Evolutionary conservation across 2,113 vertebrate genomes (phyloP).

Genomic region (Thamnaconus septentrionalis): DNA sequence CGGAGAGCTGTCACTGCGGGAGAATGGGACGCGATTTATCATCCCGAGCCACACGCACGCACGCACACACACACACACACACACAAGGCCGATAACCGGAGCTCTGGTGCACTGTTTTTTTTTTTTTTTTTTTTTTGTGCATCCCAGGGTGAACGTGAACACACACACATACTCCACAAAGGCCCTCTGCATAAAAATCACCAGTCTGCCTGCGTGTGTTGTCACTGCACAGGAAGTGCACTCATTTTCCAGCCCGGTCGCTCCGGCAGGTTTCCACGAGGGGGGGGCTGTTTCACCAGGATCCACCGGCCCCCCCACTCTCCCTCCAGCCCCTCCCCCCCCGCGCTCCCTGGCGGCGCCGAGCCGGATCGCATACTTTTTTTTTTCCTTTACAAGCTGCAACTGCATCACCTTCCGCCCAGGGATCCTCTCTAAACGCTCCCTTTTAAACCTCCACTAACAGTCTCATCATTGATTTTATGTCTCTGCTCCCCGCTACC

Average conservation of each 20-base stretch:
- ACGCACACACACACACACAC: too few relatives aligned
- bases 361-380: slow-evolving; percentile 70
- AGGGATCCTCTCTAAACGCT: slow-evolving; percentile 75
- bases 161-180: slow-evolving; percentile 31
- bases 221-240: slow-evolving; percentile 14
- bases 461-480: slow-evolving; percentile 81
- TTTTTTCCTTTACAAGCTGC: slow-evolving; percentile 56
- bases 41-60: slow-evolving; percentile 47
- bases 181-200: slow-evolving; percentile 8
- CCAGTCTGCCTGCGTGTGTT: slow-evolving; percentile 10
- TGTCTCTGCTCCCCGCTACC: slow-evolving; percentile 53
- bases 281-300: not conserved
- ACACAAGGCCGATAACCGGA: slow-evolving; percentile 51
- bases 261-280: slow-evolving; percentile 39
- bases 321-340: slow-evolving; percentile 36
- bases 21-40: slow-evolving; percentile 68
- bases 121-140: slow-evolving; percentile 2
- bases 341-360: slow-evolving; percentile 47
- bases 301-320: slow-evolving; percentile 34
- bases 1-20: slow-evolving; percentile 64
- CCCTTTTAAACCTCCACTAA: slow-evolving; percentile 79
- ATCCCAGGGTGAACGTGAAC: not conserved
- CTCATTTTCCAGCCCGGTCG: slow-evolving; percentile 48
- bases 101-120: slow-evolving; percentile 1
- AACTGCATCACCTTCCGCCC: slow-evolving; percentile 75